Base-by-base conservation (phyloP, 1,140 invertebrate genomes). In the Dendrolimus kikuchii region DNA sequence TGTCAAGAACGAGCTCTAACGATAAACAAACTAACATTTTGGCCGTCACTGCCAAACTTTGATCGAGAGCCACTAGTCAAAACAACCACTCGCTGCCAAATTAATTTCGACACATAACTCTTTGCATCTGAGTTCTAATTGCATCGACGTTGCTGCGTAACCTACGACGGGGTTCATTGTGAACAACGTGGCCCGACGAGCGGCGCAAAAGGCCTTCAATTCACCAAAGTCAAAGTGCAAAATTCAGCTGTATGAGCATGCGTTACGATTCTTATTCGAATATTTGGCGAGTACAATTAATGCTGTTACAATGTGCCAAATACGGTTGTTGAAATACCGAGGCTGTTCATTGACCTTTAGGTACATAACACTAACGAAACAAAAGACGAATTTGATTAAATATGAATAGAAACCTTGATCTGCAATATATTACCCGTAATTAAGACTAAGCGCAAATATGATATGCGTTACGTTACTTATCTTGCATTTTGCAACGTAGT, bases 21-120 rank as follows among this genome's bases (percentile, higher is more conserved):
- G 80, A 83, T 84, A 86, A 84, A 86, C 82, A 83, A 85, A 82
- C 77, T 77, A 79, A 81, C 78, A 83, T 84, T 85, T 83, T 74
- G 73, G 70, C 77, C 71, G 71, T 76, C 70, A 72, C 64, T 73
- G 70, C 68, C 71, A 71, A 77, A 53, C 54, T 43, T 53, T 51
- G 53, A 54, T 43, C 51, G 38, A 43, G 56, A 55, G 51, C 48
- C 47, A 69, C 55, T 60, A 62, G 62, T 40, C 70, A 43, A 59
- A 77, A 71, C 59, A 40, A 55, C 58, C 59, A 62, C 53, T 40
- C 36, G 45, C 40, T 23, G 44, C 52, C 58, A 59, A 51, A 50
- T 23, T 52, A 42, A 77, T 61, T 71, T 60, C 66, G 51, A 65
- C 53, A 57, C 68, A 51, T 77, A 74, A 71, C 42, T 40, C 59